These are phyloP conservation scores for Scytalopus superciliaris DNA, from an alignment of 2,113 vertebrate genomes.

Conservation along the genomic window DNA sequence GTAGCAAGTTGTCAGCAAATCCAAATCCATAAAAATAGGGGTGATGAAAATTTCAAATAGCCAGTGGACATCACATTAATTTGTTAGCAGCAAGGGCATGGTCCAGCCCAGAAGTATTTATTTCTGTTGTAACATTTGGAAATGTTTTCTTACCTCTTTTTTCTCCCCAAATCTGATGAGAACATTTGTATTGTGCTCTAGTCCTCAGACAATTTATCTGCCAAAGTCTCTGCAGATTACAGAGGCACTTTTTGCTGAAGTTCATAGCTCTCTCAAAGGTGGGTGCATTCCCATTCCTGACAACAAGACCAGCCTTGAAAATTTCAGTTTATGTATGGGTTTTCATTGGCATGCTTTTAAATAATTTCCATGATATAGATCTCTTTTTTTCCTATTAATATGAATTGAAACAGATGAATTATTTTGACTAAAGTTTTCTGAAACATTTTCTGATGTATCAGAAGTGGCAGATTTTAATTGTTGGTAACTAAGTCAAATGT, in stretches of 20 bases:
- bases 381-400: not conserved
- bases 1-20: not conserved
- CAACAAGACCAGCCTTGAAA: not conserved
- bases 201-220: not conserved
- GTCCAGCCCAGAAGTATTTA: not conserved
- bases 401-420: not conserved
- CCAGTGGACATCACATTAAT: not conserved
- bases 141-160: not conserved
- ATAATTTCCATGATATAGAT: not conserved
- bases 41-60: not conserved
- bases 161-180: not conserved
- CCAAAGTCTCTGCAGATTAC: not conserved
- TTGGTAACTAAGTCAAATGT: not conserved
- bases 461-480: not conserved
- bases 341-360: not conserved
- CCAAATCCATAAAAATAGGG: not conserved
- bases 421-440: not conserved
- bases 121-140: not conserved
- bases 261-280: not conserved
- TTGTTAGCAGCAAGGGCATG: not conserved
- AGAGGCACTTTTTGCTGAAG: not conserved
- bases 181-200: not conserved
- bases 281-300: not conserved
- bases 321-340: not conserved
- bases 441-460: not conserved